phyloP scores from a whole-genome alignment of 1,140 invertebrate genomes.

The Drosophila equinoxialis region DNA sequence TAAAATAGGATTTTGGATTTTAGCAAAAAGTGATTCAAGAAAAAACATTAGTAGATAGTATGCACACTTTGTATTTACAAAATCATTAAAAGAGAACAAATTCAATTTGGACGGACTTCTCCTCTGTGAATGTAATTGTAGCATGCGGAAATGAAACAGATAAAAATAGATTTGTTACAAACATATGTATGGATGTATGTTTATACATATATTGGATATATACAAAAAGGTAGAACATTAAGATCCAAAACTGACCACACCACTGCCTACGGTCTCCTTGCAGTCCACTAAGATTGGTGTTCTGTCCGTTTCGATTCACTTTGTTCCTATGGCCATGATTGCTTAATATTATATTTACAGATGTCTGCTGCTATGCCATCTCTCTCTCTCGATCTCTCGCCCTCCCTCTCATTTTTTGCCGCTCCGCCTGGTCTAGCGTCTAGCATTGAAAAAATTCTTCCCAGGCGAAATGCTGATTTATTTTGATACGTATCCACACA shows the following conservation, averaged over 20 bases:
- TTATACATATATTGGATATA: neutral
- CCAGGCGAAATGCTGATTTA: slow-evolving; percentile 40
- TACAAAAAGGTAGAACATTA: slow-evolving; percentile 6
- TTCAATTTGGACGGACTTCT: neutral
- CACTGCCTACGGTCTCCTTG: neutral
- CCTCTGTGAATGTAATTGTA: neutral
- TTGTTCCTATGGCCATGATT: slow-evolving; percentile 14
- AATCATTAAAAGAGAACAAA: slow-evolving; percentile 11
- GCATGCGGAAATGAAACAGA: slow-evolving; percentile 17
- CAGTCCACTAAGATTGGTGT: slow-evolving; percentile 6
- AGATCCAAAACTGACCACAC: slow-evolving; percentile 10
- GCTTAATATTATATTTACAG: slow-evolving; percentile 18
- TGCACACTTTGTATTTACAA: slow-evolving; percentile 16
- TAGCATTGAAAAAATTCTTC: slow-evolving; percentile 30
- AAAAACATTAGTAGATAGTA: slow-evolving; percentile 6
- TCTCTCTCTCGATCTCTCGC: neutral
- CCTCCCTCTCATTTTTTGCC: neutral
- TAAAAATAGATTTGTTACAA: slow-evolving; percentile 22
- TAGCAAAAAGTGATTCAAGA: neutral
- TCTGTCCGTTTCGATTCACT: slow-evolving; percentile 9
- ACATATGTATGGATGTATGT: neutral
- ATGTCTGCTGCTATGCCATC: slow-evolving; percentile 15
- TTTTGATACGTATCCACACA: slow-evolving; percentile 26
- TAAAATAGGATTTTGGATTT: slow-evolving; percentile 11
- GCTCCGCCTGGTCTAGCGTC: slow-evolving; percentile 2